phyloP scores from a whole-genome alignment of 2,113 vertebrate genomes.

The Hipposideros armiger region DNA sequence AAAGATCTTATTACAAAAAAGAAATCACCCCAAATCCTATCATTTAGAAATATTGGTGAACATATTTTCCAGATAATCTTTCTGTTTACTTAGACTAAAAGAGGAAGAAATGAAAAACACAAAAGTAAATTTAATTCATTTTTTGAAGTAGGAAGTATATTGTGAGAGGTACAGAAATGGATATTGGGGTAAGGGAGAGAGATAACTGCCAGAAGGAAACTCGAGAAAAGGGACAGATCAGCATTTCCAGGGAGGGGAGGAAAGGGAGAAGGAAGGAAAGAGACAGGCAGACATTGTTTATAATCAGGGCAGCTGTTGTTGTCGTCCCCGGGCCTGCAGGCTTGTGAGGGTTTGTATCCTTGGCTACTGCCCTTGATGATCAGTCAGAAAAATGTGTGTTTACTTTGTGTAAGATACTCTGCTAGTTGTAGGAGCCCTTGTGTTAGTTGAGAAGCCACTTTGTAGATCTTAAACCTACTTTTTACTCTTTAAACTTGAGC shows the following conservation, averaged over 20 bases:
- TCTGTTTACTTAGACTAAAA: constrained; percentile 31
- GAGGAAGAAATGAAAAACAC: background rate
- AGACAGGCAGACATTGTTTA: constrained; percentile 47
- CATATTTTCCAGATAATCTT: background rate
- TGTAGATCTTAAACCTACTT: constrained; percentile 44
- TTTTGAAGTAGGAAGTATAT: background rate
- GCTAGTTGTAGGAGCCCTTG: background rate
- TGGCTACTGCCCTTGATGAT: background rate
- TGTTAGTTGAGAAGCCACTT: background rate
- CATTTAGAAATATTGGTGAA: background rate
- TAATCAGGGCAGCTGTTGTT: constrained; percentile 34
- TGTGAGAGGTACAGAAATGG: background rate
- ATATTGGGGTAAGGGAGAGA: background rate
- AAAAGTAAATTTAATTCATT: background rate
- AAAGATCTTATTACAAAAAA: background rate
- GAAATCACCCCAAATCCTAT: background rate
- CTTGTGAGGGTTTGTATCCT: background rate
- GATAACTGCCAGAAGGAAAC: constrained; percentile 20
- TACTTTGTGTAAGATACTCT: background rate
- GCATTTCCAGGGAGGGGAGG: constrained; percentile 15
- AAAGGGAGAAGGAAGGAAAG: background rate
- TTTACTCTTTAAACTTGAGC: constrained; percentile 21
- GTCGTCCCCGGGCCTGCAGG: background rate
- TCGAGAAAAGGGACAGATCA: background rate
- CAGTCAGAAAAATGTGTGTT: background rate